Conservation (phyloP, 2,888 invertebrate species). For the Lasioglossum marginatum region DNA sequence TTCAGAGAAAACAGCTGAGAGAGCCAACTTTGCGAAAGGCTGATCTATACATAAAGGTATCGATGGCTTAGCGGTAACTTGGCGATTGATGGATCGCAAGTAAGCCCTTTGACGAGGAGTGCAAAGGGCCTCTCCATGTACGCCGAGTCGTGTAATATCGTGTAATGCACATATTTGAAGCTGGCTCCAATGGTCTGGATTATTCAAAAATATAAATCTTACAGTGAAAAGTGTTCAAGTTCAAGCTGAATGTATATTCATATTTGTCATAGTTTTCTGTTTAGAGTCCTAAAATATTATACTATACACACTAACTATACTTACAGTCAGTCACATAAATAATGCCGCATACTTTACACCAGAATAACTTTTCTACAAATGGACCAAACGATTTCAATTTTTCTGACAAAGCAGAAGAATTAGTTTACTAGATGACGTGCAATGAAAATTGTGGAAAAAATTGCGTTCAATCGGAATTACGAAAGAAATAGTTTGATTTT, state of each 20-base stretch:
- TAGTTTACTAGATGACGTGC: too few species aligned
- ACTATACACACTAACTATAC: too few species aligned
- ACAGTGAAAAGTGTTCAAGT: neutral
- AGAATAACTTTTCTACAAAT: too few species aligned
- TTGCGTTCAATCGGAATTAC: too few species aligned
- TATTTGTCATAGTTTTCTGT: neutral
- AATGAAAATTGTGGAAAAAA: too few species aligned
- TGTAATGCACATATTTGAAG: neutral
- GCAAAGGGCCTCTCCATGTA: neutral
- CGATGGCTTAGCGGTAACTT: conserved; percentile 38
- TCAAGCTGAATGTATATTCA: neutral
- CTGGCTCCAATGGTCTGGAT: neutral
- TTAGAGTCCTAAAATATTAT: neutral
- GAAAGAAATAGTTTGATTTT: too few species aligned
- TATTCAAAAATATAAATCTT: neutral
- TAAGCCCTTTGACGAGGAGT: conserved; percentile 30
- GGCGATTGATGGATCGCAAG: conserved; percentile 34
- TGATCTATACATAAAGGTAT: conserved; percentile 39
- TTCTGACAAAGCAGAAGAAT: too few species aligned
- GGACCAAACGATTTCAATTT: too few species aligned
- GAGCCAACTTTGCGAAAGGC: neutral
- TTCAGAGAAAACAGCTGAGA: conserved; percentile 7
- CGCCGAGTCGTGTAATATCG: neutral
- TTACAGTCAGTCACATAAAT: too few species aligned
- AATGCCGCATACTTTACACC: too few species aligned